Evolutionary conservation across 2,797 vertebrate species (phyloP), one percentile per base, ranked within the genome.

Genomic region (Hyperoplus immaculatus): DNA sequence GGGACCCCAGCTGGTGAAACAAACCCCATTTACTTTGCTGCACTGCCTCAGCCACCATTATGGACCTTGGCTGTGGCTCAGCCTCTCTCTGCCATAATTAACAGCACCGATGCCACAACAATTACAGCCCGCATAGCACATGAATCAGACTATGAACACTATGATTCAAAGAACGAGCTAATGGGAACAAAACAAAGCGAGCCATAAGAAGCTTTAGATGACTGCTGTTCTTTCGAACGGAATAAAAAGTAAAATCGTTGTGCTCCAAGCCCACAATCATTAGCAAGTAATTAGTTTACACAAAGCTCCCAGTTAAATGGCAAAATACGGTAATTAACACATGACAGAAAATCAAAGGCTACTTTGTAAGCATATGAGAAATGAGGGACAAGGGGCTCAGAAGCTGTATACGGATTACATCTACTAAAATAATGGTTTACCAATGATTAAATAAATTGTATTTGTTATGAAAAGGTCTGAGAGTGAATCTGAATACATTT

Each of bases 281-380:
- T 97, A 98, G 96, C 95, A 96, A 96, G 96, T 97, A 99, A 98
- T 98, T 98, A 97, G 97, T 97, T 97, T 97, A 97, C 96, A 97
- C 96, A 98, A 98, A 97, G 97, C 97, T 97, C 95, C 95, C 94
- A 96, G 96, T 97, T 97, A 97, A 98, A 97, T 96, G 96, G 97
- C 96, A 97, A 98, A 98, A 97, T 92, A 92, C 96, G 94, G 97
- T 98, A 97, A 99, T 99, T 97, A 99, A 97, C 96, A 96, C 94
- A 94, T 97, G 97, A 98, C 97, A 98, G 97, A 96, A 99, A 99
- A 99, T 98, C 97, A 98, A 99, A 98, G 96, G 97, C 96, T 96
- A 96, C 96, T 97, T 97, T 97, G 96, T 97, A 97, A 97, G 96
- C 95, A 96, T 97, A 97, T 97, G 96, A 98, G 96, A 96, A 97